These are phyloP conservation scores for Polyommatus icarus DNA, from an alignment of 2,888 invertebrate species.

Conservation along the genomic window DNA sequence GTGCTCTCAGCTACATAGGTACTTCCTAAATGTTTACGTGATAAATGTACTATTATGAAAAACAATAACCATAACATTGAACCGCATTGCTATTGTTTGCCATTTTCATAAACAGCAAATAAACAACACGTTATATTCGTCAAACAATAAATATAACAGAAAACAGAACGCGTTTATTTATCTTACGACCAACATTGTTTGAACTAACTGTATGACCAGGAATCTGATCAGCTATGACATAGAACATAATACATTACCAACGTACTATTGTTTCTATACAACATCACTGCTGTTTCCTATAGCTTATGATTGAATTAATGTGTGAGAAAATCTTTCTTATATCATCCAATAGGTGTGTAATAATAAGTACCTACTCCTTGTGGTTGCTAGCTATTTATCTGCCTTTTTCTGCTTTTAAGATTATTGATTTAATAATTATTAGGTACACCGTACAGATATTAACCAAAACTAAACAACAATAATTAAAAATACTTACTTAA, in stretches of 20 bases:
- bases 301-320: not conserved
- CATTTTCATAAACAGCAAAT: constrained; percentile 18
- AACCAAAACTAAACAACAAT: too few relatives aligned
- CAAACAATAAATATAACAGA: constrained; percentile 19
- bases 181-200: constrained; percentile 8
- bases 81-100: constrained; percentile 13
- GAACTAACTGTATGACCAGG: constrained; percentile 13
- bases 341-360: too few relatives aligned
- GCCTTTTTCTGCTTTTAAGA: too few relatives aligned
- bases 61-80: constrained; percentile 8
- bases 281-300: not conserved
- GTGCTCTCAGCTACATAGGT: too few relatives aligned
- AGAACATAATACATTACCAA: not conserved
- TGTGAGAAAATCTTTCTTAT: not conserved
- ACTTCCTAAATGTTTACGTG: not conserved
- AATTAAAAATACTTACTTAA: too few relatives aligned
- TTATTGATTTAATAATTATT: too few relatives aligned
- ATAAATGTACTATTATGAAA: not conserved
- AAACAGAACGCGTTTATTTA: constrained; percentile 15
- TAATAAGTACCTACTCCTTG: too few relatives aligned
- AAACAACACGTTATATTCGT: constrained; percentile 13
- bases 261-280: not conserved
- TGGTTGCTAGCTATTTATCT: too few relatives aligned
- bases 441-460: too few relatives aligned
- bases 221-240: not conserved